Evolutionary conservation across 1,140 invertebrate species (phyloP), one percentile per base, ranked within the genome.

Genomic region (Calephelis virginiensis): DNA sequence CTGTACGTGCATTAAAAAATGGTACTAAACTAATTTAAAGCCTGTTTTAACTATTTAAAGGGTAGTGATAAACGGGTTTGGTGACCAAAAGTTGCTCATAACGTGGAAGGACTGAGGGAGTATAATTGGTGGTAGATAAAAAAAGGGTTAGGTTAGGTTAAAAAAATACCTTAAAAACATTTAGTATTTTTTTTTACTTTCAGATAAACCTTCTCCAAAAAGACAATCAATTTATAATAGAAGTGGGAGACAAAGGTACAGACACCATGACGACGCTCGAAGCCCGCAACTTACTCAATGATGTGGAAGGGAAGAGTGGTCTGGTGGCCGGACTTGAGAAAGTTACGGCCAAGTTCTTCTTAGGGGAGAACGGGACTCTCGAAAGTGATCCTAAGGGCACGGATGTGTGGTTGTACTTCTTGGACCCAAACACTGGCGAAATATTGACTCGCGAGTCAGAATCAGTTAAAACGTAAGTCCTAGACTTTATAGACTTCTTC

Each of bases 321-420:
- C 78, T 97, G 7, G 91, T 97, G 5, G 94, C 96, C 8, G 96
- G 96, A 0, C 93, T 97, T 46, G 96, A 97, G 75, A 95, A 95
- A 70, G 92, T 97, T 12, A 94, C 94, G 5, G 92, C 94, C 6
- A 93, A 94, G 50, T 94, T 95, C 73, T 94, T 92, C 66, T 84
- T 95, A 13, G 93, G 93, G 37, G 93, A 93, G 66, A 97, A 97
- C 81, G 94, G 94, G 6, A 96, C 95, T 0, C 82, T 97, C 6
- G 94, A 96, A 73, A 93, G 92, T 13, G 95, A 96, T 82, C 89
- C 93, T 0, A 91, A 93, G n/a, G 95, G 95, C 8, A 97, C 96
- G 0, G 96, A 97, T 77, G 93, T 97, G 5, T 97, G 96, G 96
- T 95, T 98, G 82, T 97, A 97, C 73, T 92, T 95, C 0, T 92